Percentiles rank a stretch among this genome's conserved stretches.
These are phyloP conservation scores for Tenthredo distinguenda DNA, from an alignment of 2,888 invertebrate species.

Conservation along the genomic window DNA sequence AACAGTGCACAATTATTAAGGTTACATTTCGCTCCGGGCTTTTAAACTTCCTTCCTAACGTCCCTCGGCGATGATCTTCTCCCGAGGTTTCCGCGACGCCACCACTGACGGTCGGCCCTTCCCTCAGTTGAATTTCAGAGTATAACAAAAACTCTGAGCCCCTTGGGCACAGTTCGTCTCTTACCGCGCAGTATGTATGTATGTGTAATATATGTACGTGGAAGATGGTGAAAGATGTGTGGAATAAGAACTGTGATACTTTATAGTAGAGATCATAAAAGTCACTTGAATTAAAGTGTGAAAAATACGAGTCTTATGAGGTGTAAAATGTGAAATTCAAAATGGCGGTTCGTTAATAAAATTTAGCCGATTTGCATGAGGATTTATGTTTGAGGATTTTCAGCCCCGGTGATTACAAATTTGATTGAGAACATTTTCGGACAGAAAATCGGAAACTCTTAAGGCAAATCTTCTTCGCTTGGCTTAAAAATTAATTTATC, in stretches of 20 bases:
- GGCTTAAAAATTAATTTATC: background rate
- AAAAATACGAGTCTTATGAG: background rate
- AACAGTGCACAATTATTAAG: background rate
- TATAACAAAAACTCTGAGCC: background rate
- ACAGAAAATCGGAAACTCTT: background rate
- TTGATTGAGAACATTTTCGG: constrained; percentile 1
- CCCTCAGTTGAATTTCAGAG: background rate
- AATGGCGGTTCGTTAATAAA: background rate
- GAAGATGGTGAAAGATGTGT: background rate
- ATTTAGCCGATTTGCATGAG: constrained; percentile 10
- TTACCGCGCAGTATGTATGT: background rate
- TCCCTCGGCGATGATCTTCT: background rate
- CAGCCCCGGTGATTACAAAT: background rate
- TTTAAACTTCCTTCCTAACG: background rate
- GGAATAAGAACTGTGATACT: background rate
- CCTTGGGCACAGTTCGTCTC: background rate
- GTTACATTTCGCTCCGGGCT: background rate
- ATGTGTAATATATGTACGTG: background rate
- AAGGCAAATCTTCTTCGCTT: background rate
- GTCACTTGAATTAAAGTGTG: background rate
- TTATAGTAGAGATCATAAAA: background rate
- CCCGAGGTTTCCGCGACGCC: background rate
- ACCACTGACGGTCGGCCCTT: background rate
- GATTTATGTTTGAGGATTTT: constrained; percentile 4
- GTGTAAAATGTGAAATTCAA: background rate